These are phyloP conservation scores for Margarornis squamiger DNA, from an alignment of 2,797 vertebrate species.

Conservation along the genomic window DNA sequence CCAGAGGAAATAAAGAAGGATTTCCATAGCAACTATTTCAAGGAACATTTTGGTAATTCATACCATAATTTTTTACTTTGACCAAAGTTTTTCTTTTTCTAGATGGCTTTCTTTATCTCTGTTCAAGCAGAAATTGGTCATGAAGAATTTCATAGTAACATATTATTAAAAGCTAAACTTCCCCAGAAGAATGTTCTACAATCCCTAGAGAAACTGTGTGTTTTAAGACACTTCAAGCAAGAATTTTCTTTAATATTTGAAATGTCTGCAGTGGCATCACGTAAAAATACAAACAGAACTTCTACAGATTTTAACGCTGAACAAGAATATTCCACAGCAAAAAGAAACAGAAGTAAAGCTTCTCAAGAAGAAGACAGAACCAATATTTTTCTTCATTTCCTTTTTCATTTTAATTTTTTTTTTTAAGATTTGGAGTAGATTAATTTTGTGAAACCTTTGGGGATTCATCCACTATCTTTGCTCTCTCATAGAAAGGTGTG, in stretches of 20 bases:
- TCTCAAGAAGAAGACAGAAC: background rate
- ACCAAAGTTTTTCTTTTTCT: background rate
- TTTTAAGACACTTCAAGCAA: background rate
- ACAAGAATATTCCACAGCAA: background rate
- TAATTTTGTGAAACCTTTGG: background rate
- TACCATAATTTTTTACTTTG: background rate
- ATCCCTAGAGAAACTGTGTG: background rate
- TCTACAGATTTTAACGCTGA: background rate
- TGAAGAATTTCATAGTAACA: background rate
- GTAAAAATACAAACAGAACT: background rate
- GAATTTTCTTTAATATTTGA: background rate
- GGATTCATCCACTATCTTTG: background rate
- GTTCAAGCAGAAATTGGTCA: background rate
- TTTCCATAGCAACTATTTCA: conserved; percentile 46
- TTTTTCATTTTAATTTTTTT: background rate
- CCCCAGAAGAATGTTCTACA: background rate
- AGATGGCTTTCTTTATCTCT: background rate
- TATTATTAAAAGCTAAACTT: background rate
- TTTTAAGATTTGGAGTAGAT: background rate
- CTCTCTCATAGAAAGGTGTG: background rate
- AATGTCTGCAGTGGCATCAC: background rate
- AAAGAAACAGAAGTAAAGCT: background rate
- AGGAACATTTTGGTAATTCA: background rate
- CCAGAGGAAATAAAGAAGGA: background rate
- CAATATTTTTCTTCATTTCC: background rate